Evolutionary conservation across 2,113 vertebrate species (phyloP).

Genomic region (Hyperoodon ampullatus): DNA sequence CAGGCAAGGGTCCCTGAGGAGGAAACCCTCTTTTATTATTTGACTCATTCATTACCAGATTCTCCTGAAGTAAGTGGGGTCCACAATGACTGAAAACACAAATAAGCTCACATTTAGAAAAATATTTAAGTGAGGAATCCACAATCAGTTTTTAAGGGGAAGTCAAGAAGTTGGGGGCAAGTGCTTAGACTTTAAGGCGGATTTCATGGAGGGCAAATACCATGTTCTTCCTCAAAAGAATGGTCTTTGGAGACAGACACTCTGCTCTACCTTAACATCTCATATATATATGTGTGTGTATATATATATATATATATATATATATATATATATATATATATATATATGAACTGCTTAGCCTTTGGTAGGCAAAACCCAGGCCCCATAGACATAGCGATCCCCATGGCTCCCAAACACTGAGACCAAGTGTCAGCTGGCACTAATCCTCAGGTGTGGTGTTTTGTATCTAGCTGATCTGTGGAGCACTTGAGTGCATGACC

Average conservation of each 20-base stretch:
- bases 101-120: not conserved
- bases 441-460: not conserved
- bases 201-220: not conserved
- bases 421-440: not conserved
- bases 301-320: no score
- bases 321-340: no score
- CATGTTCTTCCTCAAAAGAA: not conserved
- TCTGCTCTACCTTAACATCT: not conserved
- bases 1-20: constrained; percentile 32
- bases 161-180: not conserved
- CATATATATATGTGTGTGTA: no score
- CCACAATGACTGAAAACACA: not conserved
- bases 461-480: not conserved
- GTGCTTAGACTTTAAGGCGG: not conserved
- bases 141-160: not conserved
- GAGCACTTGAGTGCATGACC: not conserved
- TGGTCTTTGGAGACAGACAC: not conserved
- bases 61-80: not conserved
- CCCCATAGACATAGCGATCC: not conserved
- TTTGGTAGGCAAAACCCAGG: not conserved
- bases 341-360: not conserved
- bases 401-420: not conserved
- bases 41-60: constrained; percentile 43
- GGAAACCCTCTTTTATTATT: not conserved
- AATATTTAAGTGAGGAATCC: not conserved